A percentile compares a stretch with the other conserved stretches of the same genome.
phyloP scores from a whole-genome alignment of 2,888 invertebrate genomes.

The Linnaemya vulpina region DNA sequence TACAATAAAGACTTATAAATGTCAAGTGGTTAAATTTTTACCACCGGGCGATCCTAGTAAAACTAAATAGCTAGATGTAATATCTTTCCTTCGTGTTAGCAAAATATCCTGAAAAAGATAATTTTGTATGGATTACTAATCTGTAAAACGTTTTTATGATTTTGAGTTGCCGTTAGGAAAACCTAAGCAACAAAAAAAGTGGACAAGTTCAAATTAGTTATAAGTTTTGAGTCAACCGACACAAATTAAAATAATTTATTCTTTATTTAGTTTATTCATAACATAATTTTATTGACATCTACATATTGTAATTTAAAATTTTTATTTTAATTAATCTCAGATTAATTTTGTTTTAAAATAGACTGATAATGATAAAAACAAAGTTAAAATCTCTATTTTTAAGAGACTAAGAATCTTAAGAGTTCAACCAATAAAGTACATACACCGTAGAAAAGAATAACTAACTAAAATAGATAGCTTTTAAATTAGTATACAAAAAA shows the following conservation, averaged over 20 bases:
- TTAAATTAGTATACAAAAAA: conserved; percentile 50
- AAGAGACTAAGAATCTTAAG: conserved; percentile 57
- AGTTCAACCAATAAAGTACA: conserved; percentile 71
- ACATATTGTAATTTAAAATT: conserved; percentile 2
- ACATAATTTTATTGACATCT: conserved; percentile 22
- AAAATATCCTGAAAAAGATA: neutral
- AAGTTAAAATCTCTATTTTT: conserved; percentile 67
- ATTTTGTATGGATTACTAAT: no score
- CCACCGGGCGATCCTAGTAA: no score
- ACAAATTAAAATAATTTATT: neutral
- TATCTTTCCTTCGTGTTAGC: no score
- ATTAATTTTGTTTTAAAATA: conserved; percentile 69
- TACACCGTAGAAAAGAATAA: conserved; percentile 67
- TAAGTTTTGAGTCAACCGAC: neutral
- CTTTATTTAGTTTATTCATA: conserved; percentile 42
- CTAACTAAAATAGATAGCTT: conserved; percentile 35
- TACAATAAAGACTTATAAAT: no score
- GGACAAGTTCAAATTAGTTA: no score
- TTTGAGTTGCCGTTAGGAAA: no score
- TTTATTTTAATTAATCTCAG: conserved; percentile 66
- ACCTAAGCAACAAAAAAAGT: no score
- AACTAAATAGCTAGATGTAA: no score
- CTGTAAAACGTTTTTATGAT: no score
- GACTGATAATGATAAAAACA: conserved; percentile 70
- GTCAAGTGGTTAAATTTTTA: no score